Base-by-base conservation (phyloP, 2,797 vertebrate genomes). In the Microchirus variegatus region DNA sequence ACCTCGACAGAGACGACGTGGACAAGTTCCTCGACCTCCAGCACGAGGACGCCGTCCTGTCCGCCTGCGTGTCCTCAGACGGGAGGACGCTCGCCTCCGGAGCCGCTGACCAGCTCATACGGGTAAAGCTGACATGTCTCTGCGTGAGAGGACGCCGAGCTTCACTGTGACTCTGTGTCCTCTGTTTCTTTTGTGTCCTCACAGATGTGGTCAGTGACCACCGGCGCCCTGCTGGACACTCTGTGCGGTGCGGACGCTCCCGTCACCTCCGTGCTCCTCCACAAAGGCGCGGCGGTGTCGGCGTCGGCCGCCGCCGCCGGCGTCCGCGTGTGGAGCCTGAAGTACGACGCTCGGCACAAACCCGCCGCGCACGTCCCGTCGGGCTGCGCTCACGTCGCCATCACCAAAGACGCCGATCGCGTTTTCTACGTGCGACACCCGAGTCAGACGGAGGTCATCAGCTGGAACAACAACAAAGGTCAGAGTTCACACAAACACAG, bases 191-290 rank as follows among this genome's bases (percentile, higher is more conserved):
- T 26, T 1, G 2, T 59, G 2, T 50, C 9, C 19, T 18, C 38
- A 9, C 68, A 96, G 96, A 84, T 95, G 40, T 96, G 95, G 95
- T 94, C 91, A 3, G 80, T 96, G 53, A 91, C 91, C 8, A 92
- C 91, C 1, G 94, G 94, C 0, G 58, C 81, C 0, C 77, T 95
- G 73, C 54, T 90, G 43, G 91, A 93, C 41, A 37, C 78, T 1
- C 78, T 95, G 4, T 85, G 90, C 40, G 93, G 93, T 0, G 80
- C 83, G 0, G 90, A 92, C 4, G 86, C 86, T 16, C 86, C 93
- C 0, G 86, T 91, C 31, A 94, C 84, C 0, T 75, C 84, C 1
- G 51, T 94, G 22, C 56, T 68, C 3, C 26, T 89, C 4, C 81
- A 54, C 0, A 53, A 86, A 15, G 37, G 55, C 44, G 67, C 81